phyloP scores from a whole-genome alignment of 1,140 invertebrate genomes.

The Penaeus japonicus region DNA sequence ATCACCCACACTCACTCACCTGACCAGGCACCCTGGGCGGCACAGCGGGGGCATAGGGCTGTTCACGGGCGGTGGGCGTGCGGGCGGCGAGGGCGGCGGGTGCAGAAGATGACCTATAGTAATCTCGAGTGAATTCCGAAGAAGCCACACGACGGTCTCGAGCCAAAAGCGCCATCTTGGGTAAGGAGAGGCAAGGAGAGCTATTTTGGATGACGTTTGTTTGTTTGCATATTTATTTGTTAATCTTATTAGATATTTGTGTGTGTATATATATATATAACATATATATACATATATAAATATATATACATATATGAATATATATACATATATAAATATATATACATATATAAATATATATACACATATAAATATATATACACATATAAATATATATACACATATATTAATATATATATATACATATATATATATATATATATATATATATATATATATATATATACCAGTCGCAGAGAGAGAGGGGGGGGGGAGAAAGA shows the following conservation, averaged over 20 bases:
- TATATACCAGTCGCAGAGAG: too few relatives aligned
- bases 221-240: background rate
- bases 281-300: too few relatives aligned
- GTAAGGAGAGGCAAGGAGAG: background rate
- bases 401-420: too few relatives aligned
- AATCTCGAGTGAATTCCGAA: slow-evolving; percentile 32
- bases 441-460: background rate
- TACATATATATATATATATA: too few relatives aligned
- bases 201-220: too few relatives aligned
- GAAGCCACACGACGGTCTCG: slow-evolving; percentile 3
- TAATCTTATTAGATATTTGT: background rate
- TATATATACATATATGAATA: too few relatives aligned
- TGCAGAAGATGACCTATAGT: background rate
- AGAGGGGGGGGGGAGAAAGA: too few relatives aligned
- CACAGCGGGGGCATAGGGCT: slow-evolving; percentile 15
- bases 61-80: background rate
- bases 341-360: too few relatives aligned
- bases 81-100: background rate
- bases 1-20: background rate
- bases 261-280: background rate
- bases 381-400: too few relatives aligned
- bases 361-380: too few relatives aligned
- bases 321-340: too few relatives aligned
- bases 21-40: slow-evolving; percentile 29
- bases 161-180: slow-evolving; percentile 4